Evolutionary conservation across 2,797 vertebrate species (phyloP), one percentile per base, ranked within the genome.

Genomic region (Odontamblyopus lacepedii): DNA sequence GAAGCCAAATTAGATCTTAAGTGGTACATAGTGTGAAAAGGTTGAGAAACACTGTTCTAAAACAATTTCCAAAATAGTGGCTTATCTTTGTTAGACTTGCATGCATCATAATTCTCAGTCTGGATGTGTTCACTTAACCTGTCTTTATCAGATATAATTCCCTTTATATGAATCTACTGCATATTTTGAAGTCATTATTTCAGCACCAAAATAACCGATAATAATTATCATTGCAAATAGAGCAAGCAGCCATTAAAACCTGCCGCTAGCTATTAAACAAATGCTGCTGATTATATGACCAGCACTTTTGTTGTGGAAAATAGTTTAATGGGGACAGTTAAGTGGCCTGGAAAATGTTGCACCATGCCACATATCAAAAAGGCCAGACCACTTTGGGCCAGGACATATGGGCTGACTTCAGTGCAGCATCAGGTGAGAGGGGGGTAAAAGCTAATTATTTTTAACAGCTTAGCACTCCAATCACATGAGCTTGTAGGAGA

Each of bases 391-490:
- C 75, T 69, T 7, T 62, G 74, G 74, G 75, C 76, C 56, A 19
- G 72, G 84, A 77, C 73, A 76, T 74, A 19, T 29, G 67, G 75
- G 19, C 75, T 23, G 50, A n/a, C 76, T 70, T 72, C 76, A 87
- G 83, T 85, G 74, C 18, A 23, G 76, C 78, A 86, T 86, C 78
- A 78, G 50, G 59, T 68, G 70, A 18, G 55, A 67, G 16, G 35
- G 35, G 69, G 50, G 87, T 90, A 87, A 80, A 82, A 85, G 88
- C 91, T 95, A 92, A 94, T 97, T 96, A 95, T 96, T 96, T 96
- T 96, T 96, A 95, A 96, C 93, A 94, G 88, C 92, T 92, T 90
- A 90, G 88, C 94, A 93, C 95, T 93, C 92, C 91, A 94, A 90
- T 93, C 91, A 92, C 93, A 91, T 78, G 91, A 76, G 91, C 89